These are phyloP conservation scores for Choreutis nemorana DNA, from an alignment of 2,888 invertebrate species.

Conservation along the genomic window DNA sequence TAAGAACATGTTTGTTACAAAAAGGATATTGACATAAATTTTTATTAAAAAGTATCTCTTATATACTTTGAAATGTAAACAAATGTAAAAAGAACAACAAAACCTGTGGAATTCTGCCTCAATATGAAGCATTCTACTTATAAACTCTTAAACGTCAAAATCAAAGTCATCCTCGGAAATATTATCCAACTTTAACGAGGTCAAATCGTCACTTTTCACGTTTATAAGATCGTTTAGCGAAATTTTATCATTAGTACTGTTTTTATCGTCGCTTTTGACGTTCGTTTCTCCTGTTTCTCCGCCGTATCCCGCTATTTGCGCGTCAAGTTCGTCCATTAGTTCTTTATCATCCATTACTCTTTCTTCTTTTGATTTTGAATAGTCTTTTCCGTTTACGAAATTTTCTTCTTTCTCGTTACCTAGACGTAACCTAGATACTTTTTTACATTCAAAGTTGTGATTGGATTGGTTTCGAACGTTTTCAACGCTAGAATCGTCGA, in stretches of 20 bases:
- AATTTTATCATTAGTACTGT: slow-evolving; percentile 7
- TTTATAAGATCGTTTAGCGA: slow-evolving; percentile 10
- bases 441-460: slow-evolving; percentile 17
- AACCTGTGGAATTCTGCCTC: too few species aligned
- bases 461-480: slow-evolving; percentile 20
- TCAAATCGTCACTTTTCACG: slow-evolving; percentile 8
- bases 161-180: slow-evolving; percentile 23
- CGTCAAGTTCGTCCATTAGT: slow-evolving; percentile 23
- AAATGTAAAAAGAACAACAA: too few species aligned
- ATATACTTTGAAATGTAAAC: too few species aligned
- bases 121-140: too few species aligned
- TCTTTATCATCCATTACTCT: slow-evolving; percentile 22
- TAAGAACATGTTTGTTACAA: too few species aligned
- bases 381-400: slow-evolving; percentile 7
- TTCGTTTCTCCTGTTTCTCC: neutral
- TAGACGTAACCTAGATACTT: slow-evolving; percentile 15
- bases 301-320: slow-evolving; percentile 18
- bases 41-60: too few species aligned
- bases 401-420: slow-evolving; percentile 12
- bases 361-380: neutral
- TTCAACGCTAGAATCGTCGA: too few species aligned
- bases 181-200: slow-evolving; percentile 19
- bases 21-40: too few species aligned
- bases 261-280: neutral
- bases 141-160: slow-evolving; percentile 14